phyloP scores from a whole-genome alignment of 2,888 invertebrate species.

The Torymus aiolomorphi region DNA sequence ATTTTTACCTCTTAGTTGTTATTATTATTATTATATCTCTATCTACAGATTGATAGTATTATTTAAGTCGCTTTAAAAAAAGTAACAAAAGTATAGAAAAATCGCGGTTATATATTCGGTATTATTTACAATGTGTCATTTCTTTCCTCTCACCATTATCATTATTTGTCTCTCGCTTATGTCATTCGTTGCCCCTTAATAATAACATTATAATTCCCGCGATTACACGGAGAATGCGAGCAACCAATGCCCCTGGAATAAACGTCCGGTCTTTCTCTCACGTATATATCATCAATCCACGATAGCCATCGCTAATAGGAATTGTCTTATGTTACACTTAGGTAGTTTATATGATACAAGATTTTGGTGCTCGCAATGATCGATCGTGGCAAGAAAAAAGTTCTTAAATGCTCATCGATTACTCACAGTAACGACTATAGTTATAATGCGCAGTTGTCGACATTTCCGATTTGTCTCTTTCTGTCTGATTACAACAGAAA shows the following conservation, averaged over 20 bases:
- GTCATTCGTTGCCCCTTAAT: slow-evolving; percentile 33
- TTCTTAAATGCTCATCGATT: slow-evolving; percentile 7
- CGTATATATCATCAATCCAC: not conserved
- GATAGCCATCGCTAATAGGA: slow-evolving; percentile 32
- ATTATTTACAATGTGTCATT: slow-evolving; percentile 52
- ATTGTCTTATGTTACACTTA: slow-evolving; percentile 41
- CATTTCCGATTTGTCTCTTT: not conserved
- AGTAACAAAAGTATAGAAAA: slow-evolving; percentile 58
- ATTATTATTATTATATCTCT: slow-evolving; percentile 34
- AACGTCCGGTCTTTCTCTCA: not conserved
- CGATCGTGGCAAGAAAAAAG: slow-evolving; percentile 40
- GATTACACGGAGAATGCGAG: slow-evolving; percentile 18
- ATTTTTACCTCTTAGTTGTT: not conserved
- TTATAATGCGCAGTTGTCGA: slow-evolving; percentile 11
- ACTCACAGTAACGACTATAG: slow-evolving; percentile 9
- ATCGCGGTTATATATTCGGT: slow-evolving; percentile 34
- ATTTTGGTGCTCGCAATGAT: slow-evolving; percentile 46
- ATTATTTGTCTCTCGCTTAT: not conserved
- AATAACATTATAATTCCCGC: slow-evolving; percentile 8
- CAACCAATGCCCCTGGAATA: slow-evolving; percentile 29
- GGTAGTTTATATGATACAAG: slow-evolving; percentile 37
- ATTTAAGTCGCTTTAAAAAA: slow-evolving; percentile 51
- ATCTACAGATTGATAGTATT: slow-evolving; percentile 50
- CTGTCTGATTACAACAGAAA: slow-evolving; percentile 3
- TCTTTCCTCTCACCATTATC: no score